These are phyloP conservation scores for Seriola rivoliana DNA, from an alignment of 2,113 vertebrate species.

Conservation along the genomic window DNA sequence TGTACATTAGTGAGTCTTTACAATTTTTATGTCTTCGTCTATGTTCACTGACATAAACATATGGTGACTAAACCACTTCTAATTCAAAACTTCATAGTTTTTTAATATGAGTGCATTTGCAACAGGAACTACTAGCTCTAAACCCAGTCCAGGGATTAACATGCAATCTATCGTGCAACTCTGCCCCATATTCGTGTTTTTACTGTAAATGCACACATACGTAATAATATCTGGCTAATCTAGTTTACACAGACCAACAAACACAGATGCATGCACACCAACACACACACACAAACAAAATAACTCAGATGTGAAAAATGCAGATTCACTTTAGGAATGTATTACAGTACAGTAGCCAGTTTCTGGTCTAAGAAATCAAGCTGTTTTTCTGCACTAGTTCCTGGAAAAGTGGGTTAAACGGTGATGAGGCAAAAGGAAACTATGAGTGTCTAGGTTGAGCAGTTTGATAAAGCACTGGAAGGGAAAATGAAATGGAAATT, in stretches of 20 bases:
- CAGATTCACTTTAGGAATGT: not conserved
- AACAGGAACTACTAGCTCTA: not conserved
- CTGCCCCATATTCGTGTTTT: not conserved
- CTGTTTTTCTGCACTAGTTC: constrained; percentile 50
- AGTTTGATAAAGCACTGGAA: constrained; percentile 44
- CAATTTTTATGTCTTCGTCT: too few relatives aligned
- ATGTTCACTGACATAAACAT: too few relatives aligned
- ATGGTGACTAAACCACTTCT: too few relatives aligned
- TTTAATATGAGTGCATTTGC: too few relatives aligned
- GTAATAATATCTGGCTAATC: constrained; percentile 2
- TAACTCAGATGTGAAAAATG: not conserved
- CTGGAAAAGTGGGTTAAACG: constrained; percentile 39
- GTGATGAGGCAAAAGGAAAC: constrained; percentile 67
- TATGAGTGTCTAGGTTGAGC: constrained; percentile 22
- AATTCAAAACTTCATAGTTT: too few relatives aligned
- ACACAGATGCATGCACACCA: constrained; percentile 3
- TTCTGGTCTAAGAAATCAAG: constrained; percentile 1
- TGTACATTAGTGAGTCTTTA: not conserved
- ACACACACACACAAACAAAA: not conserved
- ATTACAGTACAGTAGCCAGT: not conserved
- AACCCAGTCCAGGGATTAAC: not conserved
- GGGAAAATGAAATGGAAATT: constrained; percentile 47
- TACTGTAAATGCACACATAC: not conserved
- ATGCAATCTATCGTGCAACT: not conserved
- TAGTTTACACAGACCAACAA: constrained; percentile 7